These are phyloP conservation scores for Lepidurus apus DNA, from an alignment of 1,140 invertebrate species.

Conservation along the genomic window DNA sequence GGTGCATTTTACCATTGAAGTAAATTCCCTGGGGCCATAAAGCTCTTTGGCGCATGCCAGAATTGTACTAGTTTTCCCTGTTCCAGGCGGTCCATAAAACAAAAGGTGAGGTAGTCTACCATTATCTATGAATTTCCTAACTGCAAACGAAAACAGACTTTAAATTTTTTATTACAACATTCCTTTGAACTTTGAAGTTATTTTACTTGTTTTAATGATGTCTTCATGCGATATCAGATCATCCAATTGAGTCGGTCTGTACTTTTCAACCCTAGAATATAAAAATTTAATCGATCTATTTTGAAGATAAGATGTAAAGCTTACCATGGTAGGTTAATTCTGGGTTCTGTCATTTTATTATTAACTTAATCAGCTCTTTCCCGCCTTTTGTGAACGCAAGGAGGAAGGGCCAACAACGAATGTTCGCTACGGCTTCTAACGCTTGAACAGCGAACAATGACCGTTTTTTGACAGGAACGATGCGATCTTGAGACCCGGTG, in stretches of 20 bases:
- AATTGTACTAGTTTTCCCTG: constrained; percentile 97
- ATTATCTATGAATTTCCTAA: constrained; percentile 86
- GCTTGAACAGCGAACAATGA: not conserved
- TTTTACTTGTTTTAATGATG: constrained; percentile 90
- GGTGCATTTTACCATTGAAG: constrained; percentile 67
- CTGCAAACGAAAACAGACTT: constrained; percentile 55
- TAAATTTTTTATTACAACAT: constrained; percentile 25
- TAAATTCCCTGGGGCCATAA: constrained; percentile 79
- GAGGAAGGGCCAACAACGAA: not conserved
- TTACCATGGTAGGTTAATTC: constrained; percentile 32
- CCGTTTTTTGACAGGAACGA: not conserved
- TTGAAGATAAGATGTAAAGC: constrained; percentile 27
- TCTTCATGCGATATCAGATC: constrained; percentile 96
- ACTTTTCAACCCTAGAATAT: constrained; percentile 90
- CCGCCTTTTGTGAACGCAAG: not conserved
- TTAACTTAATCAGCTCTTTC: not conserved
- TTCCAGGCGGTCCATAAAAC: constrained; percentile 98
- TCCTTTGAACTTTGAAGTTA: constrained; percentile 41
- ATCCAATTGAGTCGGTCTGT: constrained; percentile 81
- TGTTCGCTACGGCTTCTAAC: not conserved
- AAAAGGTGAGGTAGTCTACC: constrained; percentile 92
- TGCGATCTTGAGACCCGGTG: not conserved
- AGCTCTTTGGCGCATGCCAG: constrained; percentile 91
- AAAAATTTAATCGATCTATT: constrained; percentile 36
- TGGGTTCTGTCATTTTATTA: not conserved